Evolutionary conservation across 2,113 vertebrate genomes (phyloP), one percentile per base, ranked within the genome.

Genomic region (Gallinago undulata): DNA sequence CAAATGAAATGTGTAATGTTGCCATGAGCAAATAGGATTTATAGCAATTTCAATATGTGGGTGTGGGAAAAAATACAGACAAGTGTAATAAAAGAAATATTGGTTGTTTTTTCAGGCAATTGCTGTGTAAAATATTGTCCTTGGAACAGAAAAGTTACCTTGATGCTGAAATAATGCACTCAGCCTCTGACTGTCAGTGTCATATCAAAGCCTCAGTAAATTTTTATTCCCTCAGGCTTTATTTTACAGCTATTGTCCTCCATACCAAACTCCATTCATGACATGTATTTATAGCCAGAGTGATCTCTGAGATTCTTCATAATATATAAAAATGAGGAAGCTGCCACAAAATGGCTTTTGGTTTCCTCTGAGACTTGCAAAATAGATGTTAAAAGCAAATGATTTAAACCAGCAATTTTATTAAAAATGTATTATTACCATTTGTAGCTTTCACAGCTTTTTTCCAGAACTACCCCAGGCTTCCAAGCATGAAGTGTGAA

Each of bases 371-470:
- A 87, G 90, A 39, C 70, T 94, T 96, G 90, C 73, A 94, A 94
- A 96, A 90, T 81, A 93, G 60, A 81, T 90, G 48, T 89, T 89
- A 89, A 95, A 97, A 95, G 69, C 64, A 86, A 90, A 66, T 92
- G 76, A 94, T 96, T 95, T 96, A 94, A 92, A 87, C 1, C 41
- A 39, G 77, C 62, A n/a, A 47, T 95, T 97, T 86, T 92, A 96
- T 92, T 94, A 93, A 96, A 94, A 96, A 91, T 89, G 37, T 53
- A 82, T 96, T 80, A 59, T 51, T 95, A 60, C 27, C 51, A 83
- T 93, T 93, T 93, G 60, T 81, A 81, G 73, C 75, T 94, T 93
- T 93, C 86, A 75, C 41, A 62, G 48, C 60, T 75, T 39, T 87
- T 93, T 48, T 90, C 22, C 37, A 90, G 63, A 69, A 75, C 57